Percentiles rank a stretch among this genome's conserved stretches.
These are phyloP conservation scores for Rallus limicola DNA, from an alignment of 2,113 vertebrate species.

Conservation along the genomic window DNA sequence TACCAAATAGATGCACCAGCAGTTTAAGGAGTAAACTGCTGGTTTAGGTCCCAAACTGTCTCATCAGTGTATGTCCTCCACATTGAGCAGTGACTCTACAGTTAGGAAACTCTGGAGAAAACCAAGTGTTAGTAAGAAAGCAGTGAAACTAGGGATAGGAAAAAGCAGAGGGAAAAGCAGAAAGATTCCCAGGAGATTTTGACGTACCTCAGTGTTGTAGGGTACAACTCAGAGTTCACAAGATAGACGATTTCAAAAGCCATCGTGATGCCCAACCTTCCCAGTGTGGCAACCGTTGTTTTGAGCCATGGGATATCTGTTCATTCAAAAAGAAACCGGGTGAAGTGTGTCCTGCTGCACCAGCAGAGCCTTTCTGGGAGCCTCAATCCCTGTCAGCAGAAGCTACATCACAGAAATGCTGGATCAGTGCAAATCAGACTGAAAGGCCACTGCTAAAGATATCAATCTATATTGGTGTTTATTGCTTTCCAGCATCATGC, in stretches of 20 bases:
- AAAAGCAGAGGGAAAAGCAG: background rate
- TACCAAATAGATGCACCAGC: background rate
- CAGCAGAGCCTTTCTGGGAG: background rate
- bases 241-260: conserved; percentile 93
- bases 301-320: conserved; percentile 88
- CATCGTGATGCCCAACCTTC: conserved; percentile 91
- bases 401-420: background rate
- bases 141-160: background rate
- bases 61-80: background rate
- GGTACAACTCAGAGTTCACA: conserved; percentile 92
- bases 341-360: background rate
- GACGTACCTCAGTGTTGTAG: conserved; percentile 86
- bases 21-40: background rate
- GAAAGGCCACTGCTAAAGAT: background rate
- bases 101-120: background rate
- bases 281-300: conserved; percentile 83
- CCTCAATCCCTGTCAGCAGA: background rate
- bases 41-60: background rate
- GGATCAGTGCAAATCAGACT: background rate
- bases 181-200: background rate
- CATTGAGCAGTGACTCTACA: background rate
- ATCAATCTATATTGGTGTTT: background rate
- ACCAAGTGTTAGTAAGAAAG: background rate
- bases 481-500: background rate
- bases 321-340: background rate